phyloP scores from a whole-genome alignment of 1,140 invertebrate species.

The Trinorchestia longiramus region DNA sequence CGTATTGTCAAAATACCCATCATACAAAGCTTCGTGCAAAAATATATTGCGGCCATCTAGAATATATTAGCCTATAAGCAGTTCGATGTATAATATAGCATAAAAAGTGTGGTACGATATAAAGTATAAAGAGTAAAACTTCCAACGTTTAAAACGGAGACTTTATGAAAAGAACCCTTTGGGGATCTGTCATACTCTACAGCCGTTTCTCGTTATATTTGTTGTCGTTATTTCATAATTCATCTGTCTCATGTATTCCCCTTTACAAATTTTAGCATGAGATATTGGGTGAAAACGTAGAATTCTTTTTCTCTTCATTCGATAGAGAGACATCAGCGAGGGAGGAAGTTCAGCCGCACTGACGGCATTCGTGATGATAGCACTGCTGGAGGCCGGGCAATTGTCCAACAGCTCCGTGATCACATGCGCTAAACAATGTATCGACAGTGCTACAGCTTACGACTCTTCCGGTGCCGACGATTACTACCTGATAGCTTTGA shows the following conservation, averaged over 20 bases:
- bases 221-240: no score
- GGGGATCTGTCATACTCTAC: no score
- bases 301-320: neutral
- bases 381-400: neutral
- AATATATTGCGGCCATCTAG: no score
- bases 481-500: constrained; percentile 82
- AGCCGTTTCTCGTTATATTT: no score
- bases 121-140: no score
- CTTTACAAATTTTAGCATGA: neutral
- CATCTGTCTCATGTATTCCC: neutral
- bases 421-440: neutral
- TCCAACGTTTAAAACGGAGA: no score
- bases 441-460: neutral
- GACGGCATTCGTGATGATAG: neutral
- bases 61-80: no score
- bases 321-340: neutral
- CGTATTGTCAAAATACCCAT: no score
- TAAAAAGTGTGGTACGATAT: no score
- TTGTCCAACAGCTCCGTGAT: neutral
- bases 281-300: neutral
- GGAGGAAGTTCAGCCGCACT: neutral
- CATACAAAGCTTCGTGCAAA: no score
- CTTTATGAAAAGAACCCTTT: no score
- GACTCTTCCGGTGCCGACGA: constrained; percentile 72
- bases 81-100: no score